Evolutionary conservation across 2,113 vertebrate species (phyloP), one percentile per base, ranked within the genome.

Genomic region (Lanius ludovicianus): DNA sequence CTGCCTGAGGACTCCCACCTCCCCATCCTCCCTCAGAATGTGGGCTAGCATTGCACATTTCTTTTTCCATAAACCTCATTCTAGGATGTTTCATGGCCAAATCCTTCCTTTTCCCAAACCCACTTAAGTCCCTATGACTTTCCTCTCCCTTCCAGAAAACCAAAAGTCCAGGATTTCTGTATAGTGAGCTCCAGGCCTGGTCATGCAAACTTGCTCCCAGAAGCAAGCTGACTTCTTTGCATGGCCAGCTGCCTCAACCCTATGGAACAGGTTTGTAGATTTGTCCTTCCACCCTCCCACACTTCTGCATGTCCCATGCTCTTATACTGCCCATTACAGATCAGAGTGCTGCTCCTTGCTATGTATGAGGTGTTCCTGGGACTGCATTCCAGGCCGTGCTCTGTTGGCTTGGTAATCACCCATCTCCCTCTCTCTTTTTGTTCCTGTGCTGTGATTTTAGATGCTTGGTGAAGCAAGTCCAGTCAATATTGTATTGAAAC

Each of bases 401-500:
- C 41, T 67, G 19, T 22, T 68, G 27, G 10, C 33, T 80, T 59
- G 27, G 56, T 78, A 64, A 67, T 86, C 35, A 78, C 5, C 4
- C 52, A 50, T 28, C 15, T 39, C 39, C 14, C 37, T 57, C 59
- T 49, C 22, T 50, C 6, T 74, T 57, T 35, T 39, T 65, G 19
- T 79, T 65, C 60, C 71, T 88, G 7, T 94, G 31, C 73, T 95
- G 18, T 0, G 15, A 52, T 97, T 80, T 84, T 96, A 99, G 99
- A 87, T 98, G 59, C 97, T 97, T 10, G 80, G 95, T 6, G 99
- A 99, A 94, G 97, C 97, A 33, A 98, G 88, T 93, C 98, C 98
- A 10, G 60, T 89, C 88, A 98, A 95, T 90, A 96, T 99, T 80
- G 96, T 98, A 55, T 90, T 96, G 81, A 99, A 98, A 93, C 98